Conservation (phyloP, 1,140 invertebrate species). For the Lepidurus packardi region DNA sequence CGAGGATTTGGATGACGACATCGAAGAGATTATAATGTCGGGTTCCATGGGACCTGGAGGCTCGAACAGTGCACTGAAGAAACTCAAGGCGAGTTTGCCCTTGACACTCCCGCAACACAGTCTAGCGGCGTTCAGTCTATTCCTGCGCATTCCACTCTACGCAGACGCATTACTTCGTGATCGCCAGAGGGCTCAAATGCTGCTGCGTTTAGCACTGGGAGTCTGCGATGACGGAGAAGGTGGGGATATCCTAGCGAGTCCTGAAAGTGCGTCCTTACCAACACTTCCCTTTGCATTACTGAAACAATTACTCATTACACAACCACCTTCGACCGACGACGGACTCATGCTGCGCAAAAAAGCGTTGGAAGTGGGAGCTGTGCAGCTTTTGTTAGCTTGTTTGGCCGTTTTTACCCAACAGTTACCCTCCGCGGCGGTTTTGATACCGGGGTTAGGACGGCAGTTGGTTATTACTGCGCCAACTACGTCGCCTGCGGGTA, state of each 20-base stretch:
- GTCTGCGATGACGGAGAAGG: slow-evolving; percentile 87
- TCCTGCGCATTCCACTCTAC: slow-evolving; percentile 79
- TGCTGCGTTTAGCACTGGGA: slow-evolving; percentile 75
- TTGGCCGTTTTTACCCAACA: slow-evolving; percentile 85
- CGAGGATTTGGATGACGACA: slow-evolving; percentile 34
- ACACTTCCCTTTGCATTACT: slow-evolving; percentile 83
- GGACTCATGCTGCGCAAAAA: slow-evolving; percentile 68
- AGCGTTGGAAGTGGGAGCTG: slow-evolving; percentile 72
- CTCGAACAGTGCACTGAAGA: slow-evolving; percentile 37
- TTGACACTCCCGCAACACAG: slow-evolving; percentile 77
- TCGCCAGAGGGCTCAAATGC: slow-evolving; percentile 72
- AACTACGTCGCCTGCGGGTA: background rate
- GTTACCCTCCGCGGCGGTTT: slow-evolving; percentile 43
- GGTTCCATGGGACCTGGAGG: slow-evolving; percentile 31
- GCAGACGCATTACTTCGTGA: slow-evolving; percentile 79
- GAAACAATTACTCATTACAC: slow-evolving; percentile 68
- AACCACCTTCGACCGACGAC: slow-evolving; percentile 72
- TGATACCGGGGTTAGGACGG: slow-evolving; percentile 42
- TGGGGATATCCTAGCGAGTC: slow-evolving; percentile 68
- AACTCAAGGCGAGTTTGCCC: slow-evolving; percentile 33
- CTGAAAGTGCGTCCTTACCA: slow-evolving; percentile 67
- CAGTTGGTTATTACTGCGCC: slow-evolving; percentile 25
- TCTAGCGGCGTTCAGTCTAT: slow-evolving; percentile 79
- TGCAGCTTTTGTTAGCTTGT: slow-evolving; percentile 76
- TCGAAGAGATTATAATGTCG: slow-evolving; percentile 30